These are phyloP conservation scores for Myiothlypis coronata DNA, from an alignment of 2,797 vertebrate genomes.

Conservation along the genomic window DNA sequence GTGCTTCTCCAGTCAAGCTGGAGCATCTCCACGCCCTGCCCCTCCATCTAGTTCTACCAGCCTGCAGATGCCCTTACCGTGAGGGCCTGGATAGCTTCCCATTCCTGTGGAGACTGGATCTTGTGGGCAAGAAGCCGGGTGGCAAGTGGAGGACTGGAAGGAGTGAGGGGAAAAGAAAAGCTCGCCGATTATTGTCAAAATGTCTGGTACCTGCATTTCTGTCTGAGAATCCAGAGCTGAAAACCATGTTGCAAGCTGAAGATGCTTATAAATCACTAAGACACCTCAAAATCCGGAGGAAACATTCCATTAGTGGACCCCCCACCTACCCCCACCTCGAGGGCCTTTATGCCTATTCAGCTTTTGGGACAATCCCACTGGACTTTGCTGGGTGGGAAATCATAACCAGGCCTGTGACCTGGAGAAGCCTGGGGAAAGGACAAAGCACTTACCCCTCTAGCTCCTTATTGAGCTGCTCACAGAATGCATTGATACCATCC, in stretches of 20 bases:
- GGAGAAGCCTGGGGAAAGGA: neutral
- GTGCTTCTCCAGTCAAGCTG: neutral
- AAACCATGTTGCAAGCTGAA: neutral
- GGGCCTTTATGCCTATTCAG: neutral
- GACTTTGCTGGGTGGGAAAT: neutral
- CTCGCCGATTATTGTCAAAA: neutral
- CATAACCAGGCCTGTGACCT: neutral
- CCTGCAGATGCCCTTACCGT: slow-evolving; percentile 78
- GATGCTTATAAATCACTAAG: neutral
- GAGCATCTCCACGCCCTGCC: neutral
- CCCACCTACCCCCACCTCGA: neutral
- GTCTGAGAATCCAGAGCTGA: neutral
- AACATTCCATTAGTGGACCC: neutral
- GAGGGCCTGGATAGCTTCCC: slow-evolving; percentile 95
- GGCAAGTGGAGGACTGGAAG: slow-evolving; percentile 79
- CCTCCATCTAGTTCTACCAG: neutral
- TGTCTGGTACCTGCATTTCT: neutral
- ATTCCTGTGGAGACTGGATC: slow-evolving; percentile 98
- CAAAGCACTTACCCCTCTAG: slow-evolving; percentile 85
- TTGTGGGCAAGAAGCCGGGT: slow-evolving; percentile 95
- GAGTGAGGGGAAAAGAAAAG: neutral
- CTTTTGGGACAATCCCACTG: neutral
- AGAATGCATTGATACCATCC: slow-evolving; percentile 89
- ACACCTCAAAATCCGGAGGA: neutral
- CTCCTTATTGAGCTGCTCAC: slow-evolving; percentile 90